A percentile compares a stretch with the other conserved stretches of the same genome.
phyloP scores from a whole-genome alignment of 2,888 invertebrate species.

The Spisula subtruncata region DNA sequence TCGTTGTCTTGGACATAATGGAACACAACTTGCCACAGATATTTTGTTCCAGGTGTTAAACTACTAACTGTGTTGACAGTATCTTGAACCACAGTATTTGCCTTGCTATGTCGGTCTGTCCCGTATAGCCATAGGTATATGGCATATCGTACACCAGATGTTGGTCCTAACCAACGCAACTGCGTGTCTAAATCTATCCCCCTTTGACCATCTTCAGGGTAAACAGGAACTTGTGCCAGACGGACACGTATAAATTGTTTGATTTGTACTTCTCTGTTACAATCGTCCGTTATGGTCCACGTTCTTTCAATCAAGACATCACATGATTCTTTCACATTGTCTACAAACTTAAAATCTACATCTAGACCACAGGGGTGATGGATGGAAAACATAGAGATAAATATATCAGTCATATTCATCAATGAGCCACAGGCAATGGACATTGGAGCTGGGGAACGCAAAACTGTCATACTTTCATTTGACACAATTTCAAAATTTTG shows the following conservation, averaged over 20 bases:
- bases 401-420: conserved; percentile 23
- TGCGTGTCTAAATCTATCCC: conserved; percentile 38
- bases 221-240: conserved; percentile 42
- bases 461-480: not conserved
- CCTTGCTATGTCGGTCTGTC: not conserved
- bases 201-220: conserved; percentile 54
- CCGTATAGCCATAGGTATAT: conserved; percentile 49
- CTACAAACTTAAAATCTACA: not conserved
- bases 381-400: conserved; percentile 39
- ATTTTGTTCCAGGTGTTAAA: conserved; percentile 47
- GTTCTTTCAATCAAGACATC: conserved; percentile 38
- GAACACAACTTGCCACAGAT: conserved; percentile 62
- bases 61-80: not conserved
- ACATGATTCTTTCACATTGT: conserved; percentile 31
- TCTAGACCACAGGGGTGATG: conserved; percentile 39
- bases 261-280: not conserved
- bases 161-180: conserved; percentile 37
- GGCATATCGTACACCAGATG: not conserved
- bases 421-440: conserved; percentile 52
- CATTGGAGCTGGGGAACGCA: conserved; percentile 11
- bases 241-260: conserved; percentile 45
- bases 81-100: not conserved
- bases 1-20: conserved; percentile 31
- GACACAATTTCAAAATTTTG: conserved; percentile 27
- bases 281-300: conserved; percentile 50